Evolutionary conservation across 2,113 vertebrate genomes (phyloP), one percentile per base, ranked within the genome.

Genomic region (Dasyornis broadbenti): DNA sequence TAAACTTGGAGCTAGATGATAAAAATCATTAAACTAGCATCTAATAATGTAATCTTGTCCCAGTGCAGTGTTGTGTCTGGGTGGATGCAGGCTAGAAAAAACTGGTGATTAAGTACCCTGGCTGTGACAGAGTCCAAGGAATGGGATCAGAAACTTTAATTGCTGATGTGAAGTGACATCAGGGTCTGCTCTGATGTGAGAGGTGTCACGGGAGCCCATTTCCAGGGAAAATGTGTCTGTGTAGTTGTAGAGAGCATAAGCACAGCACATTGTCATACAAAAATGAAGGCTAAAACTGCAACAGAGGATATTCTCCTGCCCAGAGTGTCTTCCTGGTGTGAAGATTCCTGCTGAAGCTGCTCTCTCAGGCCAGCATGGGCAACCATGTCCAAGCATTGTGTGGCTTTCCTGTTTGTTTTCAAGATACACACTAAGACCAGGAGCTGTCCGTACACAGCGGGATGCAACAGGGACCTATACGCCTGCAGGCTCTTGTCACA

Each of bases 361-460:
- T 37, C 42, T 53, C 14, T 10, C 10, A 45, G 35, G 23, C 20
- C 44, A 44, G 39, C 22, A 7, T 4, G 1, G 28, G 10, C 14
- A 73, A 24, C 17, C 0, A 0, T 33, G 13, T 18, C 31, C 15
- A 18, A 19, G 28, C 0, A 0, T 11, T 44, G 3, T 6, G 3
- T 26, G 35, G 13, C 13, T 53, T 18, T 90, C 16, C 63, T 42
- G 8, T 33, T 79, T n/a, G 42, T 54, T 79, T 56, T 21, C 70
- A 21, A 1, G 1, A n/a, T 21, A 42, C 40, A 17, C n/a, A 3
- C 4, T 10, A n/a, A 50, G 45, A 39, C 35, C 53, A 42, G 61
- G 44, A 69, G 12, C 10, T 52, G 40, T 6, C 37, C 0, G 0
- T 10, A 10, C 10, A 11, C 0, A 1, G 10, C 22, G 47, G 39